Percentiles rank a stretch among this genome's conserved stretches.
Conservation (phyloP, 2,113 vertebrate species). For the Megaptera novaeangliae region DNA sequence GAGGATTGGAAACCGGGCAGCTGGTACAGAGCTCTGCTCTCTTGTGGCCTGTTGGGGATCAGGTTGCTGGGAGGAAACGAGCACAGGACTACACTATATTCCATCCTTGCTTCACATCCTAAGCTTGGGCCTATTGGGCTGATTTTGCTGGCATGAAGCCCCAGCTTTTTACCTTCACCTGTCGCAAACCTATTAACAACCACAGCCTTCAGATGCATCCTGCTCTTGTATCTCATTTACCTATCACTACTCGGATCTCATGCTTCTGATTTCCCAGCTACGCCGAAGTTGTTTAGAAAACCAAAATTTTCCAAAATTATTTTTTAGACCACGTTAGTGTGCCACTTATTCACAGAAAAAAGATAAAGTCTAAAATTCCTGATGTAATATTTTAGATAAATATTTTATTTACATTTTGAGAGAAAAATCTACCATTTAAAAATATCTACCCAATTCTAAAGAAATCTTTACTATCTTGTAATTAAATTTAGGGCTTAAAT, state of each 20-base stretch:
- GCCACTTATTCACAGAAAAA: not conserved
- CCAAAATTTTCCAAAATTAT: not conserved
- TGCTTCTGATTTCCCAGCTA: not conserved
- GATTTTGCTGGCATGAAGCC: not conserved
- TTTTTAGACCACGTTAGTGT: not conserved
- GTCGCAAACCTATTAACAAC: not conserved
- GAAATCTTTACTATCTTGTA: not conserved
- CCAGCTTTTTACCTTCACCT: not conserved
- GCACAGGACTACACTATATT: accelerated
- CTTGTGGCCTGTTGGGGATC: not conserved
- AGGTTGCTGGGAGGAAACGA: not conserved
- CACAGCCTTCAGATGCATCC: not conserved
- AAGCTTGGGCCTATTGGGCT: not conserved
- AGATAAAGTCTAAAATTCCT: not conserved
- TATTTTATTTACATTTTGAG: not conserved
- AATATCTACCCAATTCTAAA: not conserved
- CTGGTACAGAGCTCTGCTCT: not conserved
- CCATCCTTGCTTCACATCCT: not conserved
- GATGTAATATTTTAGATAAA: not conserved
- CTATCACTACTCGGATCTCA: not conserved
- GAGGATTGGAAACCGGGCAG: not conserved
- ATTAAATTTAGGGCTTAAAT: not conserved
- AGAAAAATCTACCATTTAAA: not conserved
- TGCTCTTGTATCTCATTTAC: not conserved
- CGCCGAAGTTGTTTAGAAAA: not conserved